Base-by-base conservation (phyloP, 2,888 invertebrate genomes). In the Hemicrepidius hirtus region DNA sequence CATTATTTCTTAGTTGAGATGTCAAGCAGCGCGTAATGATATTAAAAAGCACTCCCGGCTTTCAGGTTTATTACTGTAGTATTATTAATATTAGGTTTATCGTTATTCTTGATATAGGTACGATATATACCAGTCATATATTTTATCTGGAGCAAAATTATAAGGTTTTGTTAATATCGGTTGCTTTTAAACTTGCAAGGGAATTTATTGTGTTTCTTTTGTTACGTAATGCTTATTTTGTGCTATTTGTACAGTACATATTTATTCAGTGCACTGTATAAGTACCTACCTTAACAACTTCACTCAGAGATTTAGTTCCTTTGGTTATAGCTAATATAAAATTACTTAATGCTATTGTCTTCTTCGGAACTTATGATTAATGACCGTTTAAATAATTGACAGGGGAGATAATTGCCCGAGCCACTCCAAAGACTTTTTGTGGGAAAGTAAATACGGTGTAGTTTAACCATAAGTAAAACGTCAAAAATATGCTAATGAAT, bases 11-110 rank as follows among this genome's bases (percentile, higher is more conserved):
- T 66, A 69, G 62, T 73, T 44, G 60, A 69, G 60, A 57, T 68
- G 69, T 73, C 65, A 68, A 71, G 50, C 70, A 60, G 70, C 65
- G 70, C 65, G 46, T 65, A 65, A 60, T 73, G 62, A 65, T 73
- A 73, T 73, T 73, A 69, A 69, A 68, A 69, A 69, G 64, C 60
- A 44, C 67, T 67, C 59, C 28, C 28, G 40, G 24, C 68, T 50
- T 60, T 68, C 50, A 37, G 21, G 32, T 68, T 40, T 63, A 49
- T 49, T 60, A 49, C 20, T 46, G 13, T 35, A n/a, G n/a, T n/a
- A n/a, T n/a, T n/a, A 50, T 64, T 49, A 49, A 62, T 35, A 35
- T 50, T 64, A 28, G 35, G 20, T 64, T 64, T 64, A 64, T 64
- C 12, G 62, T 3, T 49, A 44, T 62, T 62, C 41, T 21, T 62